Evolutionary conservation across 2,888 invertebrate species (phyloP).

Genomic region (Pterostichus madidus): DNA sequence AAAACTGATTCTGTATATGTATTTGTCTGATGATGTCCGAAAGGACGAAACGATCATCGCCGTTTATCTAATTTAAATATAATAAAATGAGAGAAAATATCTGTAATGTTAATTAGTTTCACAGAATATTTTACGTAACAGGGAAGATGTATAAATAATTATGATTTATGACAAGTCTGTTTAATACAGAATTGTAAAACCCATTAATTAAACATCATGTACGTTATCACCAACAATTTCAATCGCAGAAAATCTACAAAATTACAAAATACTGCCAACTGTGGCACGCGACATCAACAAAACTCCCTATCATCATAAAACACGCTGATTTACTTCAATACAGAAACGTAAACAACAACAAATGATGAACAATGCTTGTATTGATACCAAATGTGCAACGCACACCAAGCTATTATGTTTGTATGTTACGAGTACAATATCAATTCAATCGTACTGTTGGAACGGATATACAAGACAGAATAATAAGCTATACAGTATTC

Average conservation of each 20-base stretch:
- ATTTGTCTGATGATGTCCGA: no score
- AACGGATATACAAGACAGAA: conserved; percentile 27
- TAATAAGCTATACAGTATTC: conserved; percentile 37
- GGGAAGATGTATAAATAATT: no score
- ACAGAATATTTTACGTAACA: no score
- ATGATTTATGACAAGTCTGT: no score
- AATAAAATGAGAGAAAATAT: no score
- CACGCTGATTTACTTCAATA: conserved; percentile 14
- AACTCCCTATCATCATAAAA: conserved; percentile 22
- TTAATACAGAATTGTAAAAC: no score
- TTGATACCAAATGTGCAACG: neutral
- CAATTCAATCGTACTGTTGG: conserved; percentile 2
- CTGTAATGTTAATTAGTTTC: no score
- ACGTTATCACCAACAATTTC: neutral
- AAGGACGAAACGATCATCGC: no score
- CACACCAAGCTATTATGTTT: neutral
- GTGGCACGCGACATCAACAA: neutral
- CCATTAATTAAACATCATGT: no score
- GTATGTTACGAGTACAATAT: conserved; percentile 28
- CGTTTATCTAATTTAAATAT: no score
- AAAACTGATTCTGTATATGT: no score
- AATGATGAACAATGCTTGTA: conserved; percentile 29
- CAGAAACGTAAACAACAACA: conserved; percentile 25
- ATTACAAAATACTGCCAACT: conserved; percentile 22
- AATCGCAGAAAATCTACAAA: conserved; percentile 1